These are phyloP conservation scores for Pangasius mekongensis DNA, from an alignment of 2,797 vertebrate genomes.

Conservation along the genomic window DNA sequence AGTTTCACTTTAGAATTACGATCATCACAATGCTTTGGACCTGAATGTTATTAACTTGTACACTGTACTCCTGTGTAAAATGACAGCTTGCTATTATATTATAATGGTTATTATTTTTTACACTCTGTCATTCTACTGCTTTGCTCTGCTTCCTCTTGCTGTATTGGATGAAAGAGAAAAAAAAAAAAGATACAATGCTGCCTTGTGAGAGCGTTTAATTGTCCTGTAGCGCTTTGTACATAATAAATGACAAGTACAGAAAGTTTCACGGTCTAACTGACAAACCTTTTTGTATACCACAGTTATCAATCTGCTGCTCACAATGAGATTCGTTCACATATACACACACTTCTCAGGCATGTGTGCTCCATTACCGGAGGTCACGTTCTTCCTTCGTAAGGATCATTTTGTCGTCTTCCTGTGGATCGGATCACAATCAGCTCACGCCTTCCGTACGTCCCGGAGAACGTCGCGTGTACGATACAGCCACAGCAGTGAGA, in stretches of 20 bases:
- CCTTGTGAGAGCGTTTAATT: constrained; percentile 66
- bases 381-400: not conserved
- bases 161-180: constrained; percentile 34
- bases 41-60: constrained; percentile 32
- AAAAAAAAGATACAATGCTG: constrained; percentile 47
- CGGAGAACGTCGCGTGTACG: not conserved
- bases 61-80: constrained; percentile 31
- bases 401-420: not conserved
- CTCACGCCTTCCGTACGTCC: not conserved
- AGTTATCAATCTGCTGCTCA: not conserved
- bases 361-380: not conserved
- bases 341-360: not conserved
- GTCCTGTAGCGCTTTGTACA: constrained; percentile 91
- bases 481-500: not conserved
- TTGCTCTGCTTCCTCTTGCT: constrained; percentile 46
- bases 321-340: not conserved
- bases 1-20: not conserved
- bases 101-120: constrained; percentile 20
- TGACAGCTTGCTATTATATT: not conserved
- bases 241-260: constrained; percentile 85
- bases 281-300: not conserved
- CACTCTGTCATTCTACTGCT: constrained; percentile 33
- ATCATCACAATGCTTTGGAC: not conserved
- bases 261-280: constrained; percentile 77
- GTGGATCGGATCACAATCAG: not conserved